Evolutionary conservation across 2,113 vertebrate species (phyloP), one percentile per base, ranked within the genome.

Genomic region (Leucopsar rothschildi): DNA sequence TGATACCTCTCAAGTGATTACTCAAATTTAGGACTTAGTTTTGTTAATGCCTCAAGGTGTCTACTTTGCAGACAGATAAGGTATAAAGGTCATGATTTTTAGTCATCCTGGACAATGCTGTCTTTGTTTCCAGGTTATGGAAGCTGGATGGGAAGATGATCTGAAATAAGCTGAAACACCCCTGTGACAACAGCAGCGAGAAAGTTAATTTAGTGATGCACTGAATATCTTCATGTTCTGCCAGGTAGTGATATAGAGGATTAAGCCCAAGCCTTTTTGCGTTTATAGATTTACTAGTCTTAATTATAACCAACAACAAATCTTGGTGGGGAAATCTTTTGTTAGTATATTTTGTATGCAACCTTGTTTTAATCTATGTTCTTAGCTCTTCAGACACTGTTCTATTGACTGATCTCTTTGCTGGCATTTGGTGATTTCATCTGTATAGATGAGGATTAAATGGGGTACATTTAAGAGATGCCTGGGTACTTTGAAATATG

Each of bases 351-450:
- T 70, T 82, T 63, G 13, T 57, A 39, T 91, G 65, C 23, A 90
- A 88, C 82, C 96, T 94, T 69, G 28, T 55, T 66, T 96, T 86
- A 82, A 72, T 70, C 19, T 78, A 63, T 68, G 40, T n/a, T 49
- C 52, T 42, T 85, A 95, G 85, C 16, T 86, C 59, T 89, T 73
- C 66, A 76, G 29, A 52, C 63, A n/a, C 27, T 59, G 9, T 77
- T 92, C 40, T 82, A 45, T 94, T 81, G 89, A 70, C 56, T 77
- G 52, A 63, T 56, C 22, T 75, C 23, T 40, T 80, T 57, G 15
- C 37, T 70, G 86, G 15, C 56, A 79, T 95, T 95, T 92, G 44
- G 19, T 95, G n/a, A 53, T 70, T 93, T 94, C 92, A 84, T 77
- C 82, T 29, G 19, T 66, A 56, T 22, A 71, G 47, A 61, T 31